Evolutionary conservation across 2,113 vertebrate genomes (phyloP).

Genomic region (Arenaria interpres): DNA sequence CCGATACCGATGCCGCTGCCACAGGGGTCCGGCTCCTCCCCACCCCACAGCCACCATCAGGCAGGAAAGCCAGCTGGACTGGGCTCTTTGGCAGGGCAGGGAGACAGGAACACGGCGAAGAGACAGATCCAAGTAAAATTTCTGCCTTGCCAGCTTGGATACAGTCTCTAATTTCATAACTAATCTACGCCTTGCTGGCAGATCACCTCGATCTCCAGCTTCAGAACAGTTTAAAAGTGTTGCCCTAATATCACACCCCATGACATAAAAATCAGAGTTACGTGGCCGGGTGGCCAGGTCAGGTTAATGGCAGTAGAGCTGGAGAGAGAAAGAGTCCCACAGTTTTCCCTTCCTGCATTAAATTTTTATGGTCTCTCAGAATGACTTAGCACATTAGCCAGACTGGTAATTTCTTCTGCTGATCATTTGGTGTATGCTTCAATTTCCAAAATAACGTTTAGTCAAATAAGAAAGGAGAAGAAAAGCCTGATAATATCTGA

Average conservation of each 20-base stretch:
- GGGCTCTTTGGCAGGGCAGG: not conserved
- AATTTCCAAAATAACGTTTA: not conserved
- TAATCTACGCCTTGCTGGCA: not conserved
- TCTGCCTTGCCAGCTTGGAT: not conserved
- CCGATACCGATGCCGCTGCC: fast-evolving
- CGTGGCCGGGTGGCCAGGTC: not conserved
- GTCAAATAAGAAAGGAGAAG: slow-evolving; percentile 16
- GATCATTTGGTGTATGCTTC: slow-evolving; percentile 12
- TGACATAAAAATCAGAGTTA: not conserved
- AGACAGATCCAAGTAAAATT: not conserved
- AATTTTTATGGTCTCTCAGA: not conserved
- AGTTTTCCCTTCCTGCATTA: not conserved
- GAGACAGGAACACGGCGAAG: not conserved
- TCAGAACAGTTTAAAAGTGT: not conserved
- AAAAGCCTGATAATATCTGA: not conserved
- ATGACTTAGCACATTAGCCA: slow-evolving; percentile 26
- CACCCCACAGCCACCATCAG: not conserved
- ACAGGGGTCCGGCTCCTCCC: not conserved
- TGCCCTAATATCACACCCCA: not conserved
- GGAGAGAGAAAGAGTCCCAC: not conserved
- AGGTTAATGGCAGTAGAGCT: not conserved
- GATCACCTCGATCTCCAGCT: not conserved
- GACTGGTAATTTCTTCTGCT: slow-evolving; percentile 23
- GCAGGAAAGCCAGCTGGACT: not conserved
- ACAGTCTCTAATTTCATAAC: not conserved